These are phyloP conservation scores for Indicator maculatus DNA, from an alignment of 2,113 vertebrate genomes.

Conservation along the genomic window DNA sequence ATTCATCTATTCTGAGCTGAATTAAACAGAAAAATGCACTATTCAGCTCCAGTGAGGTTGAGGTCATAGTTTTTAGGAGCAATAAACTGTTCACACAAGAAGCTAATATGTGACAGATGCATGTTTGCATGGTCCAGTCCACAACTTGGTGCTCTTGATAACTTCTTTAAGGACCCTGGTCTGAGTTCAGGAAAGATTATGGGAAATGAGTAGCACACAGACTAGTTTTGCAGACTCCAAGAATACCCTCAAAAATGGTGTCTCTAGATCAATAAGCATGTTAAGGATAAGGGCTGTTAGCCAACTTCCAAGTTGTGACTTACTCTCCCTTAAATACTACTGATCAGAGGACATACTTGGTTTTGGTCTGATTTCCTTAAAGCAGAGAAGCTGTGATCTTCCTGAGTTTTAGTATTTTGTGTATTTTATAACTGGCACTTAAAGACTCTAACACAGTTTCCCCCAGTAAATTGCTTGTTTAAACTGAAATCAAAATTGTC, in stretches of 20 bases:
- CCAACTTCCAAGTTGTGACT: background rate
- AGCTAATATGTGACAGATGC: accelerated
- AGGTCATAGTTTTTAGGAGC: background rate
- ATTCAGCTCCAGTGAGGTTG: background rate
- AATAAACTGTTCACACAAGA: background rate
- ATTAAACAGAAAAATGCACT: background rate
- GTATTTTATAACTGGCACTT: background rate
- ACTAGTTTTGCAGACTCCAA: background rate
- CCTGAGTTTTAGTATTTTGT: background rate
- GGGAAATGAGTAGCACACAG: background rate
- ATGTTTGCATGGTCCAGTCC: background rate
- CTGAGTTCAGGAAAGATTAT: background rate
- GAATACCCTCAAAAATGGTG: background rate
- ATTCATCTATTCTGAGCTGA: background rate
- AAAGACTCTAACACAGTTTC: background rate
- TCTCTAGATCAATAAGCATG: accelerated
- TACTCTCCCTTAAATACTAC: background rate
- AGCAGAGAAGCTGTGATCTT: background rate
- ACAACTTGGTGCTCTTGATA: background rate
- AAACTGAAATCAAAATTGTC: background rate
- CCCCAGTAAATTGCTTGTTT: background rate
- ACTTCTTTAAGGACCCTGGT: background rate
- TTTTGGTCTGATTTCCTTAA: background rate
- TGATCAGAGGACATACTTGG: background rate
- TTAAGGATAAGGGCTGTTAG: background rate